These are phyloP conservation scores for Betta splendens DNA, from an alignment of 2,797 vertebrate species.

Conservation along the genomic window DNA sequence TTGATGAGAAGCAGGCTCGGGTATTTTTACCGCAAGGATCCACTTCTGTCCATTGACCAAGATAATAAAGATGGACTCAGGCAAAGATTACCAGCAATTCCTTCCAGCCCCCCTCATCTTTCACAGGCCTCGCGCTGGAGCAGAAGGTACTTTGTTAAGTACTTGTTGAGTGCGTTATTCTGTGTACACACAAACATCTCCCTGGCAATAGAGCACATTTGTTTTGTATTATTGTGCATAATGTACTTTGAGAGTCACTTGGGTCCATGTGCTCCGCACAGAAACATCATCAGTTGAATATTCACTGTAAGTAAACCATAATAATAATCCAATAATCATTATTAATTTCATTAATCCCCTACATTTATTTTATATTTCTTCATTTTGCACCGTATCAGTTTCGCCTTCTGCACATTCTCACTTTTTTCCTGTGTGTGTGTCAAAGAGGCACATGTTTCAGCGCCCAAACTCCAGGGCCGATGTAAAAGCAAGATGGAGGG, in stretches of 20 bases:
- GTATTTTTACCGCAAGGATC: constrained; percentile 84
- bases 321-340: not conserved
- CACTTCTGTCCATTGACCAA: constrained; percentile 80
- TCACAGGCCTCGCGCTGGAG: constrained; percentile 62
- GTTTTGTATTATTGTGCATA: constrained; percentile 7
- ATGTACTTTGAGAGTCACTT: not conserved
- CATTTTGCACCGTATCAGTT: too few species aligned
- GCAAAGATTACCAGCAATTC: constrained; percentile 70
- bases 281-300: too few species aligned
- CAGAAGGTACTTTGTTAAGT: constrained; percentile 83
- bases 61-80: constrained; percentile 82
- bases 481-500: constrained; percentile 59
- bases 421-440: constrained; percentile 43
- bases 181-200: constrained; percentile 68
- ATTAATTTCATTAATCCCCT: not conserved
- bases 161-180: constrained; percentile 79
- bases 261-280: not conserved
- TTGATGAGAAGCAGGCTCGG: constrained; percentile 81
- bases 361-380: not conserved
- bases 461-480: constrained; percentile 49
- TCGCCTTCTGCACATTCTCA: constrained; percentile 22
- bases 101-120: constrained; percentile 60
- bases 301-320: too few species aligned
- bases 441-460: constrained; percentile 48
- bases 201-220: constrained; percentile 56